These are phyloP conservation scores for Leucozona laternaria DNA, from an alignment of 2,888 invertebrate species.

Conservation along the genomic window DNA sequence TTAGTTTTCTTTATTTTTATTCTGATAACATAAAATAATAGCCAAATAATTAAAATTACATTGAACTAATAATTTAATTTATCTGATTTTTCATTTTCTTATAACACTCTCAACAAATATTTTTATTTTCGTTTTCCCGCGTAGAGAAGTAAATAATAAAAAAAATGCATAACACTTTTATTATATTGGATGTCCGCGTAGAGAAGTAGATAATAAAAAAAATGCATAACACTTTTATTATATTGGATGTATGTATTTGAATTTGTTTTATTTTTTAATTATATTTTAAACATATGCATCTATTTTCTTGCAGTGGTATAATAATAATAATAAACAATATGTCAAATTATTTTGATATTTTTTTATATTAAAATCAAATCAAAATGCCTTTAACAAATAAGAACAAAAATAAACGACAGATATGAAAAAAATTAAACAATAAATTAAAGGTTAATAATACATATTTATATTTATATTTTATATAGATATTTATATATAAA, in stretches of 20 bases:
- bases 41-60: conserved; percentile 51
- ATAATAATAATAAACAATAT: background rate
- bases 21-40: conserved; percentile 60
- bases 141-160: conserved; percentile 1
- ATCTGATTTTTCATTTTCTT: conserved; percentile 20
- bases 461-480: conserved; percentile 22
- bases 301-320: conserved; percentile 3
- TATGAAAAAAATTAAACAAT: conserved; percentile 14
- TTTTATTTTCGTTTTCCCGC: background rate
- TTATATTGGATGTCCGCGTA: background rate
- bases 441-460: conserved; percentile 34
- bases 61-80: conserved; percentile 47
- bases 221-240: conserved; percentile 20
- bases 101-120: conserved; percentile 2
- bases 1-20: conserved; percentile 68
- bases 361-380: conserved; percentile 1
- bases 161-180: conserved; percentile 23
- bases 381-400: conserved; percentile 11
- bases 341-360: conserved; percentile 3
- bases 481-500: conserved; percentile 37
- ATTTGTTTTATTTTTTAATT: background rate
- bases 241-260: background rate
- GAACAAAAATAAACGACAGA: background rate
- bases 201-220: conserved; percentile 7
- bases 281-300: background rate